Percentiles rank a stretch among this genome's conserved stretches.
Evolutionary conservation across 2,113 vertebrate genomes (phyloP).

Genomic region (Catharus fuscescens): DNA sequence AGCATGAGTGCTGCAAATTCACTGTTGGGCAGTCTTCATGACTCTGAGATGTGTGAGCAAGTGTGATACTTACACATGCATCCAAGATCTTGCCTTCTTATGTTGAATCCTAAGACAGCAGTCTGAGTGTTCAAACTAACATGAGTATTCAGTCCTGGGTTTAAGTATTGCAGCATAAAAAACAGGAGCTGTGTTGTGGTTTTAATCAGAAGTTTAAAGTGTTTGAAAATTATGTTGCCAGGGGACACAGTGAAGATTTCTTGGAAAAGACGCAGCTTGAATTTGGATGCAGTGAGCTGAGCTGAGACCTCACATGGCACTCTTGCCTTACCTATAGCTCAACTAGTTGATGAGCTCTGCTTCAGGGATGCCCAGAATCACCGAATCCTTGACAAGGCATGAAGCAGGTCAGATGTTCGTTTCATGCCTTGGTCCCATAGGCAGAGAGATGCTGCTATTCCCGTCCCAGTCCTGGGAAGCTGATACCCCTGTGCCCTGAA

Average conservation of each 20-base stretch:
- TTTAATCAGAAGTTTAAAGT: not conserved
- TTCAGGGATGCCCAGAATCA: not conserved
- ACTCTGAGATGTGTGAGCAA: not conserved
- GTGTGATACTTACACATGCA: fast-evolving
- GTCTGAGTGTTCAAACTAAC: not conserved
- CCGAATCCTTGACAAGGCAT: not conserved
- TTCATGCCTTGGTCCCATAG: not conserved
- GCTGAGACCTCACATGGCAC: not conserved
- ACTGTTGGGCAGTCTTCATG: not conserved
- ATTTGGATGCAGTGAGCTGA: not conserved
- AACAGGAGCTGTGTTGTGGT: not conserved
- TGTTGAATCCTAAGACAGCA: not conserved
- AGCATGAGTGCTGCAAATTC: not conserved
- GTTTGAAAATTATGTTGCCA: not conserved
- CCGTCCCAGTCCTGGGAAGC: not conserved
- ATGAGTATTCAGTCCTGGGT: not conserved
- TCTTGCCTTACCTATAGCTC: not conserved
- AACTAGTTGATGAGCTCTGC: not conserved
- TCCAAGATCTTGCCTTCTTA: not conserved
- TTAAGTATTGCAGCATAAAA: not conserved
- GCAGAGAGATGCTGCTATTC: not conserved
- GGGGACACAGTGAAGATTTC: not conserved
- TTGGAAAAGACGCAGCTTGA: not conserved
- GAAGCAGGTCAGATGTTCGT: not conserved
- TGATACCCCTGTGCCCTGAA: not conserved